A percentile compares a stretch with the other conserved stretches of the same genome.
Evolutionary conservation across 2,888 invertebrate genomes (phyloP).

Genomic region (Noctua comes): DNA sequence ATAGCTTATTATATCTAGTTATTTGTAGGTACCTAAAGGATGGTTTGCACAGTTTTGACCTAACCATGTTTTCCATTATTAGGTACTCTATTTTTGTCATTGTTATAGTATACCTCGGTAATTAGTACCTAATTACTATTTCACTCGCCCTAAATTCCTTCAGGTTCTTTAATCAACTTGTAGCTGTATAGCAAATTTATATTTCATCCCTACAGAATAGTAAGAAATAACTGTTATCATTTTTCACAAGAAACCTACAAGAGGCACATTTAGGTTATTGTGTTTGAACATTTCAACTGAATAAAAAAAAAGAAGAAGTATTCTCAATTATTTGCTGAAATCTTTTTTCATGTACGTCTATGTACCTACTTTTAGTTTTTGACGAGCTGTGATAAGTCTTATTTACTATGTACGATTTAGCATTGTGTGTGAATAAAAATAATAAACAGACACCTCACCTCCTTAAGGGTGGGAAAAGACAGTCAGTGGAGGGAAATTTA

Average conservation of each 20-base stretch:
- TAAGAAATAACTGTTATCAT: neutral
- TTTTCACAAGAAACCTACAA: neutral
- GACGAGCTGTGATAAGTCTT: conserved; percentile 14
- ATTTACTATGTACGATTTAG: neutral
- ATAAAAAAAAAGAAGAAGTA: neutral
- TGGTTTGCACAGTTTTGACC: conserved; percentile 1
- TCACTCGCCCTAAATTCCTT: neutral
- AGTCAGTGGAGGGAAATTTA: neutral
- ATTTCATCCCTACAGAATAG: neutral
- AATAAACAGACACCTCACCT: neutral
- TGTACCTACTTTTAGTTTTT: neutral
- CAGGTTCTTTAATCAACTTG: conserved; percentile 4
- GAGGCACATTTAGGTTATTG: neutral
- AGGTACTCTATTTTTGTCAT: neutral
- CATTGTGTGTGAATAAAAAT: neutral
- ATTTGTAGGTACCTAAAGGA: neutral
- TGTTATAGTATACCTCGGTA: neutral
- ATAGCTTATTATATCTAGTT: neutral
- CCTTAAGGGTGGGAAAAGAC: neutral
- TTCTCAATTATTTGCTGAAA: neutral
- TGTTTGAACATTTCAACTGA: neutral
- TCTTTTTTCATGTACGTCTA: neutral
- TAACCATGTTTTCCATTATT: neutral
- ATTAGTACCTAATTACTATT: conserved; percentile 21
- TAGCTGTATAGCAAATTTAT: neutral